Evolutionary conservation across 2,888 invertebrate genomes (phyloP).

Genomic region (Ophioninae sp.): DNA sequence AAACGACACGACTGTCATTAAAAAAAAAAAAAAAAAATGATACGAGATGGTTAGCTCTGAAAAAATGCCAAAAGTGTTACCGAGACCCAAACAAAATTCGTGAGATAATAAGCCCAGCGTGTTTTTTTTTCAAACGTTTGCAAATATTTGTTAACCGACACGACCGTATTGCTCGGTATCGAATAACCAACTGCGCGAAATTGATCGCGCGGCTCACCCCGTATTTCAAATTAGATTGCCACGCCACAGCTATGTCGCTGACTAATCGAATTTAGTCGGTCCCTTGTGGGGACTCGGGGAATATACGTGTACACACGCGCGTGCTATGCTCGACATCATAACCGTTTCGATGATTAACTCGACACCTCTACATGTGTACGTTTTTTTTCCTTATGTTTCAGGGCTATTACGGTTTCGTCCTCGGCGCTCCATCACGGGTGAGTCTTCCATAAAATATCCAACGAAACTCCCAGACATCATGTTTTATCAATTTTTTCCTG

Average conservation of each 20-base stretch:
- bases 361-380: constrained; percentile 8
- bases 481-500: neutral
- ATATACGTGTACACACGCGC: neutral
- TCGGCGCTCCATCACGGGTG: constrained; percentile 70
- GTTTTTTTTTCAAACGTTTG: constrained; percentile 7
- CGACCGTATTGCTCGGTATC: constrained; percentile 9
- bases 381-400: constrained; percentile 68
- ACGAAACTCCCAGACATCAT: neutral
- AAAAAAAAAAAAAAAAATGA: too few relatives aligned
- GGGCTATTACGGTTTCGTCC: constrained; percentile 73
- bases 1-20: neutral
- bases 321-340: neutral
- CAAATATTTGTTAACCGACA: constrained; percentile 1
- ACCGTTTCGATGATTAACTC: constrained; percentile 3
- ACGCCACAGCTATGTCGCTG: constrained; percentile 46
- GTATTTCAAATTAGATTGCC: constrained; percentile 59
- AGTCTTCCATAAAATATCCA: constrained; percentile 56
- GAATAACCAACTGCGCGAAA: constrained; percentile 1
- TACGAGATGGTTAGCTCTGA: too few relatives aligned
- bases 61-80: neutral
- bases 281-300: constrained; percentile 16
- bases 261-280: constrained; percentile 55
- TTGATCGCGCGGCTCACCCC: constrained; percentile 41
- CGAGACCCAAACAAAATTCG: neutral
- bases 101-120: neutral